Percentiles rank a stretch among this genome's conserved stretches.
phyloP scores from a whole-genome alignment of 2,888 invertebrate species.

The Diabrotica balteata region DNA sequence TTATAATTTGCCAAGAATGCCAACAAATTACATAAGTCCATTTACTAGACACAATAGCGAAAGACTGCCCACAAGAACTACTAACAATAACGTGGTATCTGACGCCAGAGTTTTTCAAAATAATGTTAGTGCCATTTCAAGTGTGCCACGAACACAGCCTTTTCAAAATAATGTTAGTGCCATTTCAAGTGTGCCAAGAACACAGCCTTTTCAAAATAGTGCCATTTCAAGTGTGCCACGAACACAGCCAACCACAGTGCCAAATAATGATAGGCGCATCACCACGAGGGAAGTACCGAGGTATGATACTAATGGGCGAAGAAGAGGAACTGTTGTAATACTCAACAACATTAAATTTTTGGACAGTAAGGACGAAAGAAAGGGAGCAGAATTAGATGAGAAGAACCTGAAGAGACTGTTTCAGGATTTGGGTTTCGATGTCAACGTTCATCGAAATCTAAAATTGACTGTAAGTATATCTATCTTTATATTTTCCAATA shows the following conservation, averaged over 20 bases:
- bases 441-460: conserved; percentile 60
- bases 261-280: conserved; percentile 1
- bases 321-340: conserved; percentile 51
- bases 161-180: neutral
- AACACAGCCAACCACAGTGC: conserved; percentile 14
- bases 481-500: conserved; percentile 9
- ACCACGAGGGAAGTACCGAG: conserved; percentile 39
- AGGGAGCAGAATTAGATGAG: conserved; percentile 69
- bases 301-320: conserved; percentile 48
- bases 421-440: conserved; percentile 66
- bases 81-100: neutral
- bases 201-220: neutral
- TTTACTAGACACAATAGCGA: conserved; percentile 18
- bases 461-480: conserved; percentile 56
- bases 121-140: no score
- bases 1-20: neutral
- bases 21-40: conserved; percentile 24
- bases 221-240: neutral
- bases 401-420: conserved; percentile 67
- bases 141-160: neutral
- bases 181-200: neutral
- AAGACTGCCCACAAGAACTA: neutral
- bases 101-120: neutral
- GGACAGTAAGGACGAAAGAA: conserved; percentile 50
- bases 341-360: conserved; percentile 57